Base-by-base conservation (phyloP, 2,888 invertebrate species). In the Sussaba pulchella region DNA sequence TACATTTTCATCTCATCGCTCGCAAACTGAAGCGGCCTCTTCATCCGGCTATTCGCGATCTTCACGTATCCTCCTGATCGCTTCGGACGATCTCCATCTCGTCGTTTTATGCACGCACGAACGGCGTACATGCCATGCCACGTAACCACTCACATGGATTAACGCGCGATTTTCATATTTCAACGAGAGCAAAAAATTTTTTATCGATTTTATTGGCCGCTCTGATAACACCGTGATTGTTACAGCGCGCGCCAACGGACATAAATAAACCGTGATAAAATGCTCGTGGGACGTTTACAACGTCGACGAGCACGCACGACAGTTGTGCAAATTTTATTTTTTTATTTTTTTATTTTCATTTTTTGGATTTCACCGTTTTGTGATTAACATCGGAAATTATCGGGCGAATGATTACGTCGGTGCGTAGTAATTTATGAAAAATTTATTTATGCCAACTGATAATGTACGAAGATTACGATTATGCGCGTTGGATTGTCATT, bases 211-310 rank as follows among this genome's bases (percentile, higher is more conserved):
- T 6, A 31, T 31, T 9, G 57, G 31, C 31, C 14, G 24, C 5
- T 26, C 17, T 6, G 17, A 54, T 64, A 70, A 54, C 36, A 36
- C 1, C 17, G 19, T 4, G 26, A 21, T n/a, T 14, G 61, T 31
- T 2, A 31, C 19, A 52, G 1, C 12, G 36, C 12, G 17, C 50
- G 57, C 24, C 59, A 50, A 41, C 17, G 41, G 52, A 41, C 45
- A 54, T 71, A 71, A 71, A 80, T 61, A 80, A 21, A 24, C 3
- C n/a, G 47, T 24, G 71, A 80, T 80, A 75, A 80, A 75, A 80
- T 66, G 43, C 75, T 71, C 79, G 39, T 24, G 79, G 71, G 75
- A 75, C 57, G 21, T 41, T 75, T 43, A 75, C 43, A 31, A 75
- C 52, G 59, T 36, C 45, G 61, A 43, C 52, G 8, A 79, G 12